Evolutionary conservation across 92 coral and sea anemone genomes (phyloP).

Genomic region (Parazoanthus swiftii): DNA sequence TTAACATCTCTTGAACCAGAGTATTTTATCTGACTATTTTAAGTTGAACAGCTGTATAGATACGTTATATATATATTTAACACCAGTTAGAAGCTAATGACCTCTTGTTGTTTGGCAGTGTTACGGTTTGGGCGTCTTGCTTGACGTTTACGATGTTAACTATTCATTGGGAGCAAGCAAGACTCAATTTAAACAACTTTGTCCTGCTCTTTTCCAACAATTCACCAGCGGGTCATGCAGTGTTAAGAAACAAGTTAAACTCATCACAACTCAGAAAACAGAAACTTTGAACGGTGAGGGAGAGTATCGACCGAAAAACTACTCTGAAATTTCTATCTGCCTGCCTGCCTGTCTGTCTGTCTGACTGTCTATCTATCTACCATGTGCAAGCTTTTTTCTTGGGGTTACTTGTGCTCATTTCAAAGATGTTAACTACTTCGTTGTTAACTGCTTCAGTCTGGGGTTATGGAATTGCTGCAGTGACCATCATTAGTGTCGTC

Average conservation of each 20-base stretch:
- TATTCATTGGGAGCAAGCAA: neutral
- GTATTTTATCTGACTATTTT: no score
- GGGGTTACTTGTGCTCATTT: no score
- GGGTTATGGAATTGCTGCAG: conserved; percentile 89
- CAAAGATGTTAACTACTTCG: neutral
- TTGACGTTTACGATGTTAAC: neutral
- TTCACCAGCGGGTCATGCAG: neutral
- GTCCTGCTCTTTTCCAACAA: neutral
- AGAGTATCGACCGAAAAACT: neutral
- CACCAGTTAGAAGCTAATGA: no score
- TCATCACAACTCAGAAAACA: neutral
- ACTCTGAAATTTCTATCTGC: neutral
- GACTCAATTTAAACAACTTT: neutral
- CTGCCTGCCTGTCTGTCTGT: no score
- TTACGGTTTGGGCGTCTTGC: neutral
- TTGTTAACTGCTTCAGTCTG: conserved; percentile 53
- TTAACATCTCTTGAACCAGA: no score
- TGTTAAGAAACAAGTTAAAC: neutral
- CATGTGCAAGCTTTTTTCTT: no score
- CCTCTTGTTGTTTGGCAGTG: neutral
- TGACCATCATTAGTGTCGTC: conserved; percentile 72
- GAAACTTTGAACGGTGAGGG: neutral
- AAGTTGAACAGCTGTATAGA: no score
- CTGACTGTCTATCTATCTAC: no score
- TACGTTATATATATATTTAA: no score